Evolutionary conservation across 2,113 vertebrate genomes (phyloP).

Genomic region (Rhea pennata): DNA sequence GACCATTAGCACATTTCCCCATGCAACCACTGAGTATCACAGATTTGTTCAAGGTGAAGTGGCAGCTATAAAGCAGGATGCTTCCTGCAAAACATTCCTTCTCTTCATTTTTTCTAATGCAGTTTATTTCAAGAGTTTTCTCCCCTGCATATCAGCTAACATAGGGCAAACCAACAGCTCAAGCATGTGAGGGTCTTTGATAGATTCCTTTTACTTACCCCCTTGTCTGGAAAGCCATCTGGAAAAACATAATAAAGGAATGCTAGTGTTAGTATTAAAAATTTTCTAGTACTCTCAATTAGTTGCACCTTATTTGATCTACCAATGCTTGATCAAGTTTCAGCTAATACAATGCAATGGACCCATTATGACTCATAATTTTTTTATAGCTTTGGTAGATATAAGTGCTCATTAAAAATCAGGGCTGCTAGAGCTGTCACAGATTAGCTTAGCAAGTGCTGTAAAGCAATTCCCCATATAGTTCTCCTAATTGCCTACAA

Average conservation of each 20-base stretch:
- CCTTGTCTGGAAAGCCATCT: not conserved
- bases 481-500: not conserved
- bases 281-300: not conserved
- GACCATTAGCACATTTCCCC: not conserved
- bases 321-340: not conserved
- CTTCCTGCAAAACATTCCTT: not conserved
- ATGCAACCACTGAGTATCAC: not conserved
- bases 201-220: not conserved
- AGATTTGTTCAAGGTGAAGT: not conserved
- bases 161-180: not conserved
- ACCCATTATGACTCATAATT: not conserved
- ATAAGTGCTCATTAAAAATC: not conserved
- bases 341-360: not conserved
- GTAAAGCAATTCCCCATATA: not conserved
- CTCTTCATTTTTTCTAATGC: not conserved
- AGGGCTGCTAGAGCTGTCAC: not conserved
- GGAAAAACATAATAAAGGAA: not conserved
- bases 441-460: not conserved
- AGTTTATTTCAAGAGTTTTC: not conserved
- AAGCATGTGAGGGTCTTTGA: not conserved
- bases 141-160: not conserved
- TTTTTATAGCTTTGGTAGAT: not conserved
- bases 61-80: not conserved
- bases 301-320: not conserved
- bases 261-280: not conserved